Conservation (phyloP, 2,113 vertebrate species). For the Myiagra hebetior region DNA sequence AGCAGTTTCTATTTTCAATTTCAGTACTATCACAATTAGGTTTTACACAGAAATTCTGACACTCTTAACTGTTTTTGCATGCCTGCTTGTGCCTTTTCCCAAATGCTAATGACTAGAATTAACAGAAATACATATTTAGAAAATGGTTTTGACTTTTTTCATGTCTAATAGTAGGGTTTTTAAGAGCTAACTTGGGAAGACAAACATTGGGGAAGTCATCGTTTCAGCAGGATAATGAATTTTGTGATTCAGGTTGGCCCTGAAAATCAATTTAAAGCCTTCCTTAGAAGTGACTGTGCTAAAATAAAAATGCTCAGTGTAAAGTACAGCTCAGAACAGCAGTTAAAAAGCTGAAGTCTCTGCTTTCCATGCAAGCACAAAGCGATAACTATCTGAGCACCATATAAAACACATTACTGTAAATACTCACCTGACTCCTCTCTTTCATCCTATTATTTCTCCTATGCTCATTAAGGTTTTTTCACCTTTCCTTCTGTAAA, state of each 20-base stretch:
- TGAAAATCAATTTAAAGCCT: neutral
- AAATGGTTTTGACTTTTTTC: neutral
- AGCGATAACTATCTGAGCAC: neutral
- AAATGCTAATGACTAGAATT: neutral
- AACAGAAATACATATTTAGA: neutral
- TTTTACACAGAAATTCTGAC: neutral
- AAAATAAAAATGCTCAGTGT: neutral
- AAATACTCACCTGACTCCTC: neutral
- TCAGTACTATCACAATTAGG: neutral
- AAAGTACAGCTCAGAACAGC: neutral
- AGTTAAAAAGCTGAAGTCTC: neutral
- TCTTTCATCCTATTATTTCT: neutral
- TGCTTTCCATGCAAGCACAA: neutral
- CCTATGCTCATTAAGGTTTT: neutral
- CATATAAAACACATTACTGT: neutral
- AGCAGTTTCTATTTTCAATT: neutral
- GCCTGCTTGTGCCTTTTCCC: neutral
- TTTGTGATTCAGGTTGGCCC: neutral
- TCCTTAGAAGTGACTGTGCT: neutral
- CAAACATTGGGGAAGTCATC: neutral
- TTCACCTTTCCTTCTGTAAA: neutral
- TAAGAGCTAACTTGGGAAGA: neutral
- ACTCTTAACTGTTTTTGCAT: neutral
- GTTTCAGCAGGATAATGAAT: neutral
- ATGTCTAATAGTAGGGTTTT: neutral